Base-by-base conservation (phyloP, 2,113 vertebrate genomes). In the Fukomys damarensis region DNA sequence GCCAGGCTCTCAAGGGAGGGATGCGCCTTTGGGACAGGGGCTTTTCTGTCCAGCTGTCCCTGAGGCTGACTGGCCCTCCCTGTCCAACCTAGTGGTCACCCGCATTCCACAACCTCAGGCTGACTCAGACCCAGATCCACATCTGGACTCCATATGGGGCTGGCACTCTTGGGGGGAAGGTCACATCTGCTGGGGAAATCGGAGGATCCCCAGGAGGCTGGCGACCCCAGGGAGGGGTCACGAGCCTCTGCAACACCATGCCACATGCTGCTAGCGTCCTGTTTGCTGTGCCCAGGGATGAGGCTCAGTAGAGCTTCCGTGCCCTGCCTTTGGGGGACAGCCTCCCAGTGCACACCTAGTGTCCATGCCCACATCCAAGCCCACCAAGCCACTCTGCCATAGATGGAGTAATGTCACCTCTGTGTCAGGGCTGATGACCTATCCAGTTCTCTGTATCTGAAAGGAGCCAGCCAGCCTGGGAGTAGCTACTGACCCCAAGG, bases 71-170 rank as follows among this genome's bases (percentile, higher is more conserved):
- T 7, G 38, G 63, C 87, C 63, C 24, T 89, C 70, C 77, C 91
- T 38, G 89, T 26, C 96, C 93, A 92, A 86, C 93, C 92, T 82
- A 81, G 91, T 94, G 94, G 96, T 96, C 97, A 96, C 93, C 82
- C 70, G 0, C 92, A 80, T 90, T 92, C 94, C 52, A 30, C 2
- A 41, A 95, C 96, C 95, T 96, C 93, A 65, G 77, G 66, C 81
- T 96, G 96, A 95, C 93, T 95, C 97, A 3, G 38, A 74, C 72
- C 93, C 61, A 59, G 87, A 46, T 80, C 92, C 87, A 96, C 97
- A 97, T 98, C 98, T 98, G 98, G 98, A 66, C 95, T 96, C 97
- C 98, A 98, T 74, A 92, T 95, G 97, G 76, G 87, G 41, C 72
- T 88, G 94, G 92, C 88, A 81, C 80, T 94, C 66, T 2, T 9